These are phyloP conservation scores for Ceyx cyanopectus DNA, from an alignment of 2,113 vertebrate genomes.

Conservation along the genomic window DNA sequence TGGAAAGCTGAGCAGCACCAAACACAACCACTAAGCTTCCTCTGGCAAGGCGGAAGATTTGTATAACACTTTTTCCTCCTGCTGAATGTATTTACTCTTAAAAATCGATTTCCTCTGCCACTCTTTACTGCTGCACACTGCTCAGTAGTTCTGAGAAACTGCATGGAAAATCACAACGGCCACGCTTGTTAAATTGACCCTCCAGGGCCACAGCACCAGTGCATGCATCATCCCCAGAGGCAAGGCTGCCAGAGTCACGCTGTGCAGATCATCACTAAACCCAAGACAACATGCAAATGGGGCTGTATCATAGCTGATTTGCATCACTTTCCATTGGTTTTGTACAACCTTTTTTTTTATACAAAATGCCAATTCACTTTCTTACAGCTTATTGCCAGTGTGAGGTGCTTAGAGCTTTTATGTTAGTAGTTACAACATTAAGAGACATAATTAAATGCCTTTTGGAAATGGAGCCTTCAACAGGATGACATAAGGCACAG, in stretches of 20 bases:
- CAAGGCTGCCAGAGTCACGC: slow-evolving; percentile 63
- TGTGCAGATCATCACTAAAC: slow-evolving; percentile 64
- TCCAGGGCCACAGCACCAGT: slow-evolving; percentile 19
- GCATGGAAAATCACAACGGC: slow-evolving; percentile 66
- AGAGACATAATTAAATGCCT: slow-evolving; percentile 47
- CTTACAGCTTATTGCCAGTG: slow-evolving; percentile 63
- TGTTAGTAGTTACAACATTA: slow-evolving; percentile 69
- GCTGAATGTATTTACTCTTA: slow-evolving; percentile 66
- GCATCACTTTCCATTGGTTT: slow-evolving; percentile 62
- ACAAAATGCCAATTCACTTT: slow-evolving; percentile 74
- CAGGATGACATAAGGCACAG: background rate
- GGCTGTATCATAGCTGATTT: slow-evolving; percentile 63
- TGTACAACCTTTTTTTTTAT: slow-evolving; percentile 25
- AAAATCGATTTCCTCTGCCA: slow-evolving; percentile 67
- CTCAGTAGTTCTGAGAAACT: slow-evolving; percentile 53
- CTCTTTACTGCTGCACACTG: slow-evolving; percentile 52
- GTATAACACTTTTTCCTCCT: slow-evolving; percentile 10
- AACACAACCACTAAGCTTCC: background rate
- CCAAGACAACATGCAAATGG: slow-evolving; percentile 68
- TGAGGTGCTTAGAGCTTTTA: slow-evolving; percentile 69
- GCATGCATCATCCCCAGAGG: slow-evolving; percentile 54
- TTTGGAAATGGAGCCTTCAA: slow-evolving; percentile 14
- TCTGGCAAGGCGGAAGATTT: slow-evolving; percentile 18
- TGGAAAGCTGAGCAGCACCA: slow-evolving; percentile 19
- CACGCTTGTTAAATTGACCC: slow-evolving; percentile 68